Evolutionary conservation across 2,797 vertebrate species (phyloP).

Genomic region (Dendrocincla fuliginosa): DNA sequence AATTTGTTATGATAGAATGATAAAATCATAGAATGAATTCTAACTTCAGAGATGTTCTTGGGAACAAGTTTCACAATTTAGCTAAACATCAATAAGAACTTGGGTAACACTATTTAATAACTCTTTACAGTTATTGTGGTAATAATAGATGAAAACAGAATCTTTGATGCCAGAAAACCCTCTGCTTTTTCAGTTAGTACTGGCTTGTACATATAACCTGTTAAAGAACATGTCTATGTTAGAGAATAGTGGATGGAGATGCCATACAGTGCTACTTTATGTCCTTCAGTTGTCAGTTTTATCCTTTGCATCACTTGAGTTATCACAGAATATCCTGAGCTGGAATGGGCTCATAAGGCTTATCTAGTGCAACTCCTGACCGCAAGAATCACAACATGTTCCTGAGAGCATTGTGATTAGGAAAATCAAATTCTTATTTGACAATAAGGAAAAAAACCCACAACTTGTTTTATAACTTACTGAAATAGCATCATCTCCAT

Average conservation of each 20-base stretch:
- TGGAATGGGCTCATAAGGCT: background rate
- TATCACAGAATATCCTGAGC: background rate
- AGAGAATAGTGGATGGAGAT: background rate
- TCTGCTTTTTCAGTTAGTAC: background rate
- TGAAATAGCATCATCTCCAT: background rate
- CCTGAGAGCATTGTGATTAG: background rate
- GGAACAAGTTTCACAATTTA: background rate
- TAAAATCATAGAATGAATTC: background rate
- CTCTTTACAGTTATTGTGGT: background rate
- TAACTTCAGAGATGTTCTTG: background rate
- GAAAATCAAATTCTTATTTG: background rate
- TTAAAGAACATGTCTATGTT: background rate
- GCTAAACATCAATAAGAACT: background rate
- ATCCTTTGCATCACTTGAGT: background rate
- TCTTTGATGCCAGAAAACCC: background rate
- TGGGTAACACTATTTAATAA: background rate
- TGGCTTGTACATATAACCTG: background rate
- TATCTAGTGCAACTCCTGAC: background rate
- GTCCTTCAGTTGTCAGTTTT: background rate
- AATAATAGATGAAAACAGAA: background rate
- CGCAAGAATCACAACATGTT: background rate
- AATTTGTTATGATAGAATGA: background rate
- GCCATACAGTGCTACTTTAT: background rate
- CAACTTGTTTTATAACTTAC: background rate
- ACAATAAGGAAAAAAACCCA: fast-evolving